phyloP scores from a whole-genome alignment of 2,113 vertebrate species.

The Megatriorchis doriae region DNA sequence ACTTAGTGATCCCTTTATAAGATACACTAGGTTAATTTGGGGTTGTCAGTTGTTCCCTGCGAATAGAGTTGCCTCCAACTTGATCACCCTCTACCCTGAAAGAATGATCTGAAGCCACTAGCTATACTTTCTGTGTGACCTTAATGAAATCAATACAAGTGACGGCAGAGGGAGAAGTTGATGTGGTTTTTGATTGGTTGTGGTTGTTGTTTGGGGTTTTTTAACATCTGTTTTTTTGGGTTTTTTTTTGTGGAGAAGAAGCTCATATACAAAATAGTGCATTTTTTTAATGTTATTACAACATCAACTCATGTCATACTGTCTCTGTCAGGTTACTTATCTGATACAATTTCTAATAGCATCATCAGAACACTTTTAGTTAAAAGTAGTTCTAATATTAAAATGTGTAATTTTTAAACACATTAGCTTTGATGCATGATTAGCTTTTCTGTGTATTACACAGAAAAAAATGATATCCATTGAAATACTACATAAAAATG shows the following conservation, averaged over 20 bases:
- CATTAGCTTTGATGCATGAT: conserved; percentile 18
- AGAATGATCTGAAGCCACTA: not conserved
- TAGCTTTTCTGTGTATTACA: not conserved
- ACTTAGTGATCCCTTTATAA: not conserved
- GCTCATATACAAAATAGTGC: not conserved
- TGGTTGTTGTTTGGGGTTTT: not conserved
- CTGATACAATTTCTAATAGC: conserved; percentile 20
- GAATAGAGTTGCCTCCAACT: not conserved
- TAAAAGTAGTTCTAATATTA: conserved; percentile 45
- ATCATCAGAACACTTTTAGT: not conserved
- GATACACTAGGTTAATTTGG: not conserved
- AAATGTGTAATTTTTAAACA: conserved; percentile 7
- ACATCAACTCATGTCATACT: not conserved
- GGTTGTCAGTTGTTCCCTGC: not conserved
- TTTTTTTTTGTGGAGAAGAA: not conserved
- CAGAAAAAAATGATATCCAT: conserved; percentile 20
- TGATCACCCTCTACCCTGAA: not conserved
- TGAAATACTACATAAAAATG: conserved; percentile 55
- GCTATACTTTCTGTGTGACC: not conserved
- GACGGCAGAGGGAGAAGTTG: not conserved
- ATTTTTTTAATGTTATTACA: not conserved
- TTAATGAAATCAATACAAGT: not conserved
- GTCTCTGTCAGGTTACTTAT: not conserved
- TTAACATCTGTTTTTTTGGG: not conserved
- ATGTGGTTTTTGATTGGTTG: not conserved